These are phyloP conservation scores for Fregetta grallaria DNA, from an alignment of 2,113 vertebrate species.

Conservation along the genomic window DNA sequence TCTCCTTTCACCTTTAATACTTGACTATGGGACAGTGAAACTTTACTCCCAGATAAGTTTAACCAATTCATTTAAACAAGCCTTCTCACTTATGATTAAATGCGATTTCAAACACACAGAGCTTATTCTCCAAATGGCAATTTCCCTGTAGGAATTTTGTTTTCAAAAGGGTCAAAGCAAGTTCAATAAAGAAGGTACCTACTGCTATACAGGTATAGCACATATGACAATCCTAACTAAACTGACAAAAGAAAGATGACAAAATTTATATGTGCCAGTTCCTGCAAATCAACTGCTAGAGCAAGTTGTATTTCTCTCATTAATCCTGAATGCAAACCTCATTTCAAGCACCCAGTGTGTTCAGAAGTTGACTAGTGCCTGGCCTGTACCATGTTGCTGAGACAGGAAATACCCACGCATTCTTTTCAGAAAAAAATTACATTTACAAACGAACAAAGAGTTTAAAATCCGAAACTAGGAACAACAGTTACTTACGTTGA, in stretches of 20 bases:
- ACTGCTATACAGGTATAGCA: not conserved
- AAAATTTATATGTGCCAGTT: not conserved
- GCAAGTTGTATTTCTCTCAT: not conserved
- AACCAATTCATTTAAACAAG: not conserved
- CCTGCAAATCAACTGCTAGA: not conserved
- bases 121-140: not conserved
- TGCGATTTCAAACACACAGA: not conserved
- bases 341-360: not conserved
- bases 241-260: not conserved
- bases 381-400: not conserved
- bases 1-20: not conserved
- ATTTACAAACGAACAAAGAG: not conserved
- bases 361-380: not conserved
- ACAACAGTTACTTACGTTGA: conserved; percentile 82
- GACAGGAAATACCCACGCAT: not conserved
- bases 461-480: not conserved
- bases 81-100: not conserved
- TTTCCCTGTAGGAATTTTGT: not conserved
- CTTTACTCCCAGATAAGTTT: not conserved
- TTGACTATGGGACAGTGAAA: not conserved
- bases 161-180: not conserved
- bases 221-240: not conserved
- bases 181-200: not conserved
- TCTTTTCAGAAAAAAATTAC: not conserved
- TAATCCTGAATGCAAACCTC: not conserved